Conservation (phyloP, 1,140 invertebrate genomes). For the Harlomillsia oculata region DNA sequence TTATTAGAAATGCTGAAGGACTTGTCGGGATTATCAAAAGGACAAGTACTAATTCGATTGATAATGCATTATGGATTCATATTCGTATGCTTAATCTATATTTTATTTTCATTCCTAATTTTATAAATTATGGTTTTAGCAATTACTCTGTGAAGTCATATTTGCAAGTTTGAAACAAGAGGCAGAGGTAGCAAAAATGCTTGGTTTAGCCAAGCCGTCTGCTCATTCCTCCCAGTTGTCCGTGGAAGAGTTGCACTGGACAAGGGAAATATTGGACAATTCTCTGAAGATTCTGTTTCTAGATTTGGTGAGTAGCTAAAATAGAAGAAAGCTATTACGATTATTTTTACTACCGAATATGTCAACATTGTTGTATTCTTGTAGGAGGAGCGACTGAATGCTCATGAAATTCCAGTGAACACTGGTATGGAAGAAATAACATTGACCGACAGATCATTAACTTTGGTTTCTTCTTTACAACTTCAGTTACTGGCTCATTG, state of each 20-base stretch:
- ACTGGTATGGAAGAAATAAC: not conserved
- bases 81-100: too few species aligned
- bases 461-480: too few species aligned
- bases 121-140: conserved; percentile 37
- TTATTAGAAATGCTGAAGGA: conserved; percentile 51
- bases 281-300: conserved; percentile 15
- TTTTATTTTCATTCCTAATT: not conserved
- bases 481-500: conserved; percentile 51
- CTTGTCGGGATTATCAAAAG: conserved; percentile 47
- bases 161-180: conserved; percentile 54
- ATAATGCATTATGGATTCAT: not conserved
- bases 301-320: conserved; percentile 16
- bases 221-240: conserved; percentile 37
- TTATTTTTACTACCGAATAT: not conserved
- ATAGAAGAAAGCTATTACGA: not conserved
- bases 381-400: conserved; percentile 15
- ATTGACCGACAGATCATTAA: too few species aligned
- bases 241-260: conserved; percentile 43
- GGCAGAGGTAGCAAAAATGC: conserved; percentile 48
- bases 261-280: conserved; percentile 14
- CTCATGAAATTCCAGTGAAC: not conserved
- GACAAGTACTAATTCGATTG: conserved; percentile 44
- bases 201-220: conserved; percentile 42
- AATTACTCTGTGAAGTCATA: conserved; percentile 52
- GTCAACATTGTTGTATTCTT: not conserved